Evolutionary conservation across 2,888 invertebrate species (phyloP), one percentile per base, ranked within the genome.

Genomic region (Apamea crenata): DNA sequence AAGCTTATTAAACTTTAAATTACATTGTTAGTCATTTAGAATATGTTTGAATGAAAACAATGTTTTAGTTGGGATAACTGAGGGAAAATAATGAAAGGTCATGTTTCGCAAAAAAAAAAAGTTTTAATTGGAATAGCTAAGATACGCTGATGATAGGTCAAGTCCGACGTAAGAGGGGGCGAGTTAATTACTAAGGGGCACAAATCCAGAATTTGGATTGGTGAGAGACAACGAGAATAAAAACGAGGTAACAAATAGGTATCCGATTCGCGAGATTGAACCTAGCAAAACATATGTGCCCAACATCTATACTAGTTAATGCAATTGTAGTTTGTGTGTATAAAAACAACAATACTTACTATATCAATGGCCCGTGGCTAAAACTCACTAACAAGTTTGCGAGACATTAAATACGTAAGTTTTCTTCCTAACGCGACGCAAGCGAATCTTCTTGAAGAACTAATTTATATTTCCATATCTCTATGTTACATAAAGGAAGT

Each of bases 101-200:
- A 63, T 14, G n/a, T 80, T 32, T 73, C 25, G 36, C 18, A 50
- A 47, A 74, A 59, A 4, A 21, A 21, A 66, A 74, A 74, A 74
- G 36, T 80, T 81, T 81, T 74, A 81, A 80, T 81, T 81, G 66
- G 65, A 16, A 80, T 59, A 47, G 14, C 18, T 74, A 10, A 21
- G 21, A 74, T 47, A 50, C 8, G 68, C 32, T 61, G 36, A 36
- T 16, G n/a, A 32, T 32, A 70, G 50, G n/a, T 53, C 32, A 21
- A 21, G 0, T 29, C 0, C 1, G 0, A 40, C 16, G 0, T 66
- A 36, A 53, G 21, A 25, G 7, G 36, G 36, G 21, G 7, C 12
- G 16, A 65, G 16, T 53, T 36, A 4, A 21, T 44, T 21, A n/a
- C 12, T 61, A 32, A 50, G 18, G 2, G 16, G 25, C 16, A 47